A percentile compares a stretch with the other conserved stretches of the same genome.
Conservation (phyloP, 2,888 invertebrate species). For the Agrotis puta region DNA sequence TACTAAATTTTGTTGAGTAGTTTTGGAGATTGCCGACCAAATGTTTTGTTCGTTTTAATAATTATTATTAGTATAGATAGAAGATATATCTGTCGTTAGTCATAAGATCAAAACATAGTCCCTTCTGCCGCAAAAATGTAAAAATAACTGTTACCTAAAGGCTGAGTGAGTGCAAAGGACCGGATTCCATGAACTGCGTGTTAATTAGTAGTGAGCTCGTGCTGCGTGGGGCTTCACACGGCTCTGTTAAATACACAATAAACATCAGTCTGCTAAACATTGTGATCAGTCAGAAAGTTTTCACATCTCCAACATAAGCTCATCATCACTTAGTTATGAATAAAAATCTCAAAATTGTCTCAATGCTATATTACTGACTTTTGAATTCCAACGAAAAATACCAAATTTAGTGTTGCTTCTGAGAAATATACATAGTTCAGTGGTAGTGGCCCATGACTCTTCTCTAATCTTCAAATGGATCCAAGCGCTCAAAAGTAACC, state of each 20-base stretch:
- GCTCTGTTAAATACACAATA: background rate
- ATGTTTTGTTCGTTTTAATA: no score
- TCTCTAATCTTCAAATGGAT: background rate
- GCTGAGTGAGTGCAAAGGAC: background rate
- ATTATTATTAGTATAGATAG: no score
- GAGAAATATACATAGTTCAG: background rate
- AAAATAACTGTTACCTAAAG: background rate
- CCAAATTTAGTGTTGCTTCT: constrained; percentile 2
- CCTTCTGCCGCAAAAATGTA: background rate
- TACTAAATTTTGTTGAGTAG: no score
- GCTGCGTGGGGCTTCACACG: constrained; percentile 22
- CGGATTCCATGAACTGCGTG: constrained; percentile 9
- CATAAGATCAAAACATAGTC: background rate
- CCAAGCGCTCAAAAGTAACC: background rate
- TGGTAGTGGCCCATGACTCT: background rate
- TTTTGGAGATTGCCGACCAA: no score
- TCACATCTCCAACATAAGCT: background rate
- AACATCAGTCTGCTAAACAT: background rate
- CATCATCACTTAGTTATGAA: background rate
- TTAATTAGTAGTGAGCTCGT: constrained; percentile 5
- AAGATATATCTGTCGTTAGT: background rate
- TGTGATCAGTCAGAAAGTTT: background rate
- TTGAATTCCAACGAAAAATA: constrained; percentile 12
- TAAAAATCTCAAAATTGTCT: background rate
- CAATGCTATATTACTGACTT: constrained; percentile 6